Base-by-base conservation (phyloP, 2,797 vertebrate species). In the Cyprinella venusta region DNA sequence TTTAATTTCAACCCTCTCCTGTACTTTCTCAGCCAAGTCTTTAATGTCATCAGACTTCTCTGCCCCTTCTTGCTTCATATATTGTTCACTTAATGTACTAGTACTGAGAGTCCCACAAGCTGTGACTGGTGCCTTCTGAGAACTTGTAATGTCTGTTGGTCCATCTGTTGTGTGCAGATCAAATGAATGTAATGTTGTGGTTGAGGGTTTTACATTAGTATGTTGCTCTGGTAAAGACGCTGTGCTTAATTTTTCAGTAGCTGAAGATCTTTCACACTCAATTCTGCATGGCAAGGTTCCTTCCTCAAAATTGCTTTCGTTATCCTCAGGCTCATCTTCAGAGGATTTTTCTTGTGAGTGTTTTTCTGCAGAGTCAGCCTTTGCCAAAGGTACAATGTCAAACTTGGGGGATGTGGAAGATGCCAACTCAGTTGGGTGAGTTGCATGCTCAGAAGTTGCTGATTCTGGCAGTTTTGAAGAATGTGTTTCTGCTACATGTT, bases 361-460 rank as follows among this genome's bases (percentile, higher is more conserved):
- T 89, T 90, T 91, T 77, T 91, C 89, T 81, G 87, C 79, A 26
- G 91, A 89, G 1, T 89, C 93, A 81, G 94, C 93, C 87, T 93
- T 94, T 90, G 94, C 90, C 69, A 95, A 92, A 52, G 94, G 92
- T 74, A 95, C 94, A 50, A 93, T 88, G 84, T 96, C 95, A 93
- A 96, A 96, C 69, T 89, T 77, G 88, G 90, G 88, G 64, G 90
- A 92, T 77, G 90, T 86, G 72, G 85, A 81, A 52, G 93, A 82
- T 81, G 92, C 91, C 59, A 79, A 80, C 68, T 91, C 91, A 30
- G 84, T 38, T 75, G 72, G 82, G 42, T 85, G 87, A 36, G 38
- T 2, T 24, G 83, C 42, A 21, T 83, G 69, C 65, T 87, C 64
- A 45, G 61, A 59, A 76, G 36, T 26, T 76, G n/a, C 33, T 61